Base-by-base conservation (phyloP, 1,140 invertebrate species). In the Lucilia sericata region DNA sequence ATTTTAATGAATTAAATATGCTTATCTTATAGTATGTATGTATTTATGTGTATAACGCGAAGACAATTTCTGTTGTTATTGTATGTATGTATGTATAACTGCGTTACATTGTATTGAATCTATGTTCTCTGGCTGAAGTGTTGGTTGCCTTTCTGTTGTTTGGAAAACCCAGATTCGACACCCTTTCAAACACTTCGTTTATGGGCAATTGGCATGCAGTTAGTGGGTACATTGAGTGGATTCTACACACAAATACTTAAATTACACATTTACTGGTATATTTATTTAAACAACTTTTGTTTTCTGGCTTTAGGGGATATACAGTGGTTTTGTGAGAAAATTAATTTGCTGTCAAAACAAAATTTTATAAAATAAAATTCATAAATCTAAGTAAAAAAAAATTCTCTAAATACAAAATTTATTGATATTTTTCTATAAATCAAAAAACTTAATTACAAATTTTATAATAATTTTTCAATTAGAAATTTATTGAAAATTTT, bases 101-200 rank as follows among this genome's bases (percentile, higher is more conserved):
- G 65, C 7, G 65, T 55, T 12, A 42, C 42, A 42, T 42, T 42
- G 5, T 42, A 42, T 42, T 42, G 55, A 60, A 60, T 60, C 55
- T 14, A 30, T 55, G 2, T 70, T 70, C 60, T n/a, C 7, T 65
- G 14, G 3, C 14, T 17, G 60, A 8, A 19, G 21, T 70, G n/a
- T 60, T 17, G 55, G 14, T 60, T 60, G 17, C 2, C n/a, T 17
- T 60, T 60, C 19, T 70, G 65, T 3, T 70, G 10, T 51, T 80
- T 80, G 65, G 19, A 25, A 49, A 49, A 49, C 76, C 49, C 49
- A 51, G 76, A 80, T 80, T 80, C 76, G 76, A 49, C 76, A 80
- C 76, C 76, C 76, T 80, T 80, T 80, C 76, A 80, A 80, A 80
- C 76, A 80, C 76, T 80, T 80, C 76, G 76, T 80, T 80, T 80